phyloP scores from a whole-genome alignment of 2,888 invertebrate species.

The Therioaphis trifolii region DNA sequence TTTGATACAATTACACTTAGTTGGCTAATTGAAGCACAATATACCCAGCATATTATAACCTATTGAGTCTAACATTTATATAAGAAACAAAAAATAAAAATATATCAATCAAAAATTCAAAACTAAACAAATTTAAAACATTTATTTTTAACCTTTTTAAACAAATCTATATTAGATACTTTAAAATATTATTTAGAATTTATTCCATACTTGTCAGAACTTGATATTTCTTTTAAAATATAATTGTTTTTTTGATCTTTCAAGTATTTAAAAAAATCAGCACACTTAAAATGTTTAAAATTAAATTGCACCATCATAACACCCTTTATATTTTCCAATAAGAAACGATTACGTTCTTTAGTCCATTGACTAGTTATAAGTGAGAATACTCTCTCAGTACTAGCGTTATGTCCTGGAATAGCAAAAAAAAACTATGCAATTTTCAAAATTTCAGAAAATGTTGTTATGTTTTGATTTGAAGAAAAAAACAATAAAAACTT shows the following conservation, averaged over 20 bases:
- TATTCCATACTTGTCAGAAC: neutral
- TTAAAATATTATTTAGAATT: no score
- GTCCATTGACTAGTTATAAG: conserved; percentile 28
- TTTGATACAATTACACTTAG: no score
- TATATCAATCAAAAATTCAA: no score
- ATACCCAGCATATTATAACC: no score
- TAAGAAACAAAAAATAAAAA: no score
- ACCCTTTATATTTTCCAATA: neutral
- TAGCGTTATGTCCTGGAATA: conserved; percentile 19
- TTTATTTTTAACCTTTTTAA: no score
- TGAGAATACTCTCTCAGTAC: conserved; percentile 8
- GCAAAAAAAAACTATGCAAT: conserved; percentile 9
- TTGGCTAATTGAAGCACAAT: no score
- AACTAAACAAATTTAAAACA: no score
- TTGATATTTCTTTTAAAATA: neutral
- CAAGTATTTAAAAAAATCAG: conserved; percentile 15
- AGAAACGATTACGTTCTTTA: conserved; percentile 4
- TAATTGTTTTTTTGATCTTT: conserved; percentile 1
- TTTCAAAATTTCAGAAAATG: conserved; percentile 25
- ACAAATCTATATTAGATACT: no score
- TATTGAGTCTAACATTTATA: no score
- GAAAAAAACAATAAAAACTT: conserved; percentile 17
- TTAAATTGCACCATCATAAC: conserved; percentile 11
- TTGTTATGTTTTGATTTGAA: neutral
- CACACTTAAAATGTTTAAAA: conserved; percentile 7